Percentiles rank a stretch among this genome's conserved stretches.
Evolutionary conservation across 2,113 vertebrate genomes (phyloP).

Genomic region (Coreoperca whiteheadi): DNA sequence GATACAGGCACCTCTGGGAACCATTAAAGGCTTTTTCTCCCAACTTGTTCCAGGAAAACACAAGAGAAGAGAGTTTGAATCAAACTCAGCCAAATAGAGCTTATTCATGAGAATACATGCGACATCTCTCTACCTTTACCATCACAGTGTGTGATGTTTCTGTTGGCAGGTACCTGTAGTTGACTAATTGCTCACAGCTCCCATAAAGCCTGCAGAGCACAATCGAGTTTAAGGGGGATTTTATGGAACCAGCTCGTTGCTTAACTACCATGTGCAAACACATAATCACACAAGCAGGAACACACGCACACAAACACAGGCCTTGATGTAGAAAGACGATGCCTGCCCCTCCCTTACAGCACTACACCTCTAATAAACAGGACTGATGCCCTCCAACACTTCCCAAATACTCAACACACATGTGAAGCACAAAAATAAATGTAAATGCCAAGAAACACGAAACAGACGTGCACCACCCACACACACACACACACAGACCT

Average conservation of each 20-base stretch:
- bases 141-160: conserved; percentile 22
- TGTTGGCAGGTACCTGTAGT: conserved; percentile 49
- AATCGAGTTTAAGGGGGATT: conserved; percentile 63
- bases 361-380: conserved; percentile 64
- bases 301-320: conserved; percentile 52
- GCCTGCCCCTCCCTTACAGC: conserved; percentile 50
- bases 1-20: not conserved
- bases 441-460: conserved; percentile 63
- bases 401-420: conserved; percentile 81
- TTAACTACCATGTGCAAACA: conserved; percentile 75
- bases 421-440: too few relatives aligned
- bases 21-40: not conserved
- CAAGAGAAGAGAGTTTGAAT: not conserved
- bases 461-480: not conserved
- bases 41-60: conserved; percentile 10
- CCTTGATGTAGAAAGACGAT: conserved; percentile 62
- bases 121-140: not conserved
- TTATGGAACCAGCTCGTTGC: conserved; percentile 63
- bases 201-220: conserved; percentile 53
- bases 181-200: conserved; percentile 70
- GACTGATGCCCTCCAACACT: conserved; percentile 42
- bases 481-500: conserved; percentile 86
- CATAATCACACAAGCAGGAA: conserved; percentile 62
- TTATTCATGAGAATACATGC: not conserved
- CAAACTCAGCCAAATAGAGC: conserved; percentile 6